Evolutionary conservation across 2,113 vertebrate genomes (phyloP), one percentile per base, ranked within the genome.

Genomic region (Microtus richardsoni): DNA sequence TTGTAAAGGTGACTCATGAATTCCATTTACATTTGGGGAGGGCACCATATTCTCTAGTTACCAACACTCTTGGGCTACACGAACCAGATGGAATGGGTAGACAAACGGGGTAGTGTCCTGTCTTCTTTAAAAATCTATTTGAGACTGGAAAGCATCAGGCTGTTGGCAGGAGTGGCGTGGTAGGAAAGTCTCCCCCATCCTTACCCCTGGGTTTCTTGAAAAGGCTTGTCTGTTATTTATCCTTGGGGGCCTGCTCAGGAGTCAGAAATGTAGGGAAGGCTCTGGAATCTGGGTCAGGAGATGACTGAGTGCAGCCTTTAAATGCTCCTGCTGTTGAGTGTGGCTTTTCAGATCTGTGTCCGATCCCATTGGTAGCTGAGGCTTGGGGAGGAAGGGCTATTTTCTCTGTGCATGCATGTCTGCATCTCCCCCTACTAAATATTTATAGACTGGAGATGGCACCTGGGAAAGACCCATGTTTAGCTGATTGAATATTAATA

Each of bases 401-500:
- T 93, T 92, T 75, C 44, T 52, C 30, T 90, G 44, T 91, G 39
- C 16, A 8, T 22, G 4, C 0, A 7, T 16, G 26, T 39, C 36
- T 68, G 52, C 36, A 52, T 95, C 70, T 60, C 8, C 60, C n/a
- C 62, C 82, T 60, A 36, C 73, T 94, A 47, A 93, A 79, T 94
- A 66, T 80, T 91, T 80, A 71, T 70, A 74, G 93, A 26, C 71
- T 89, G 85, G 39, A 75, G 71, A 44, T 5, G 5, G 90, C 49
- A 83, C 4, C 86, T 79, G 71, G 75, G 28, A 70, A 88, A 83
- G 80, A 68, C 75, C 58, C 3, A 0, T 36, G 79, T 91, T 66
- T 75, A 77, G 88, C 78, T 86, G 84, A 89, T 88, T 91, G 82
- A 62, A 83, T 96, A 82, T 91, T 94, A 96, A 83, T 93, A 92